Percentiles rank a stretch among this genome's conserved stretches.
Conservation (phyloP, 2,113 vertebrate genomes). For the Barbus barbus region DNA sequence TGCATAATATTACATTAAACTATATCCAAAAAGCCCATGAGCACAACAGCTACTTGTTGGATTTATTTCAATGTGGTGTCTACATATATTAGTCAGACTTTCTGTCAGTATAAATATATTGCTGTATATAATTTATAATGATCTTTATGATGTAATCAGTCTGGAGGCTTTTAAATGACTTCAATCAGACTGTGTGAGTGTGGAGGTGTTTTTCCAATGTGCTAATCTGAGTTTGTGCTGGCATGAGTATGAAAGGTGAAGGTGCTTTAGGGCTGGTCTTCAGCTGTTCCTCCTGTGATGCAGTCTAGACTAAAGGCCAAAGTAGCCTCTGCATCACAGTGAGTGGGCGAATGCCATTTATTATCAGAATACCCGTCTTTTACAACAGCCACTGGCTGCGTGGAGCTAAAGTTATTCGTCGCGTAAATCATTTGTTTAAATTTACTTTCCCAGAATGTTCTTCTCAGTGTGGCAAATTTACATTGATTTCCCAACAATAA, state of each 20-base stretch:
- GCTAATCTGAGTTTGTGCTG: constrained; percentile 30
- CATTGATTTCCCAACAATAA: neutral
- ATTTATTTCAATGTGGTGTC: neutral
- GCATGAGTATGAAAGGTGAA: constrained; percentile 39
- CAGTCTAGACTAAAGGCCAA: constrained; percentile 67
- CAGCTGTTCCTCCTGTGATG: constrained; percentile 48
- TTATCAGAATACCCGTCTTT: constrained; percentile 38
- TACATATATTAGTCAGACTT: neutral
- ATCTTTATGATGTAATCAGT: neutral
- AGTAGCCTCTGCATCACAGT: constrained; percentile 63
- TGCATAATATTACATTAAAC: neutral
- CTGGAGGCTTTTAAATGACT: neutral
- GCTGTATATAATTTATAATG: neutral
- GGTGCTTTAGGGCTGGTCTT: constrained; percentile 43
- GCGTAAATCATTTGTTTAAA: constrained; percentile 6
- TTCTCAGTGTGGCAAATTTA: neutral
- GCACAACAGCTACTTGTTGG: neutral
- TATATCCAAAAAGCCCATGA: neutral
- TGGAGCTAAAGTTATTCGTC: neutral
- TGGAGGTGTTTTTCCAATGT: constrained; percentile 52
- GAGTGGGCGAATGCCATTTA: constrained; percentile 47
- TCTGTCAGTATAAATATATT: neutral
- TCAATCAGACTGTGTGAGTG: neutral
- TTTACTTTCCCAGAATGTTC: neutral
- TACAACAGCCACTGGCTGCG: constrained; percentile 5